phyloP scores from a whole-genome alignment of 2,113 vertebrate genomes.

The Stigmatopora nigra region DNA sequence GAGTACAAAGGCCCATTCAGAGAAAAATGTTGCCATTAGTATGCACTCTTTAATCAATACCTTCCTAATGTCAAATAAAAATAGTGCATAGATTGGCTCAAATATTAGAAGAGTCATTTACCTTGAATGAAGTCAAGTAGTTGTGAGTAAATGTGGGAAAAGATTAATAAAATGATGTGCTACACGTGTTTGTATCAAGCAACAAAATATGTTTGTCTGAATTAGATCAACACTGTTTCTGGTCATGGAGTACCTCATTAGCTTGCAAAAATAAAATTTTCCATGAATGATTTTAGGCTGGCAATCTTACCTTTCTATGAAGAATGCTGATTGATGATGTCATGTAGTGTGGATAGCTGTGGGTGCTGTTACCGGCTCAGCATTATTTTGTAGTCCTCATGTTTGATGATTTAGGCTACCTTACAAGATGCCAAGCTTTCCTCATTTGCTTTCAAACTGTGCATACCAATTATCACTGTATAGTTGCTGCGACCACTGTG shows the following conservation, averaged over 20 bases:
- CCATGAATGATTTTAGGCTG: conserved; percentile 16
- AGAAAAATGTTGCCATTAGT: not conserved
- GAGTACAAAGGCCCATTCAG: not conserved
- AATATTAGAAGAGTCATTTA: not conserved
- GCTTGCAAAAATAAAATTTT: conserved; percentile 13
- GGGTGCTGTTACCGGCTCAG: conserved; percentile 39
- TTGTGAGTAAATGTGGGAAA: not conserved
- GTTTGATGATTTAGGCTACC: conserved; percentile 62
- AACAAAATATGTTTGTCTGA: not conserved
- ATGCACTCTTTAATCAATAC: not conserved
- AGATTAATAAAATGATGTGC: not conserved
- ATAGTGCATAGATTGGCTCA: not conserved
- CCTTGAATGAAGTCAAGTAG: not conserved
- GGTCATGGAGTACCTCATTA: conserved; percentile 28
- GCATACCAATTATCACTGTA: conserved; percentile 71
- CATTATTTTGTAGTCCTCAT: conserved; percentile 64
- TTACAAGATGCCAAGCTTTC: conserved; percentile 38
- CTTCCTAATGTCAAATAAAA: not conserved
- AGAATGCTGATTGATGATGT: not conserved
- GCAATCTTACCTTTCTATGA: conserved; percentile 23
- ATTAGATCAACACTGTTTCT: not conserved
- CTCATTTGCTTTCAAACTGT: conserved; percentile 67
- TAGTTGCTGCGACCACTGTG: conserved; percentile 61
- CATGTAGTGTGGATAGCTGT: conserved; percentile 3
- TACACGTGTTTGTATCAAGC: not conserved